Evolutionary conservation across 2,888 invertebrate genomes (phyloP), one percentile per base, ranked within the genome.

Genomic region (Periphyllus acericola): DNA sequence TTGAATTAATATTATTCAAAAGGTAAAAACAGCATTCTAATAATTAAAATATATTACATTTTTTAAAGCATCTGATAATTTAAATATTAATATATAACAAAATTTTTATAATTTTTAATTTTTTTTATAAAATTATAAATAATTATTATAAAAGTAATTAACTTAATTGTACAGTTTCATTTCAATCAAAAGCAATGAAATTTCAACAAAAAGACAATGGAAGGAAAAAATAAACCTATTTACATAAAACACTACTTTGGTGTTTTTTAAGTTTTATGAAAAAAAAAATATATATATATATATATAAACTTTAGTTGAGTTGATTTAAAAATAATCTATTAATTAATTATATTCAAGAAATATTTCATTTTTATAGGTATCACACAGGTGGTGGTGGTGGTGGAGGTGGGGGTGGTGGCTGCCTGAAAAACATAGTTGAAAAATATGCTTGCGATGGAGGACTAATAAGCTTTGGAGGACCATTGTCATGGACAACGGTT

Each of bases 51-150:
- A 87, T 81, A 81, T 81, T 87, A 89, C 88, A 85, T 89, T 81
- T 80, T 81, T 55, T 89, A 88, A 89, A 89, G 88, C 89, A 89
- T 89, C 89, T 89, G 84, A 84, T 89, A 76, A 76, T 82, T 84
- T 89, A 89, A 85, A 88, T 89, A 88, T 84, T 88, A 84, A 84
- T 88, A 88, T 85, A 83, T 89, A 89, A 89, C 89, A 88, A 89
- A 83, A 72, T 84, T 89, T 89, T 88, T 85, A 87, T 89, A 89
- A 87, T 88, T 82, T 89, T 89, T 76, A 34, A 76, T 84, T 84
- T 78, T 88, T 89, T 71, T 74, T 89, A 89, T 89, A 89, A 87
- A 81, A 89, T 89, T 89, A 89, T 81, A 87, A 87, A 87, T 81
- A 87, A 87, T 81, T 55, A 87, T 87, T 81, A 87, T 81, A 80